Base-by-base conservation (phyloP, 35 echinoderm and acorn worm species). In the Ophiothrix spiculata region DNA sequence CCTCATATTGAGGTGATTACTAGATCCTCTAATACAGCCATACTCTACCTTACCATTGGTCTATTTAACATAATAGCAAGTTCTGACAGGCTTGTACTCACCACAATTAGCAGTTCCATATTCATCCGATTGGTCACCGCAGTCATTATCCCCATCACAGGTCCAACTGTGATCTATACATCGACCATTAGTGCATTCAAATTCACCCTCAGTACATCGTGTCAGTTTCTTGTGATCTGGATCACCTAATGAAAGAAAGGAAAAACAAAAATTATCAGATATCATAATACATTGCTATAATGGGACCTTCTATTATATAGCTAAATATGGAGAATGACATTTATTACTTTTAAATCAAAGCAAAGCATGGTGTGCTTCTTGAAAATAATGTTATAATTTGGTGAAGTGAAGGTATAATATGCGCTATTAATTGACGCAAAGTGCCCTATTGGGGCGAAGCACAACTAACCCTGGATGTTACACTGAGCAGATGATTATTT, bases 141-240 rank as follows among this genome's bases (percentile, higher is more conserved):
- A 97, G 45, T 97, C 90, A 75, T 97, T 89, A n/a, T 92, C 94
- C 13, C 87, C 83, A 75, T 97, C 94, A 69, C 94, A 97, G 11
- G 34, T 35, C 90, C 90, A 97, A 31, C 60, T 84, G 16, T 23
- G 34, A 32, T 86, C 79, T 11, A 97, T 89, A 60, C 94, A 97
- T 0, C 90, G 86, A 35, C 95, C 95, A 78, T 94, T 86, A 0
- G 19, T 79, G 36, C 92, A 94, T 64, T 86, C 56, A 81, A 90
- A 94, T 39, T 90, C 56, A 40, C 39, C 32, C 15, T 75, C 0
- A 13, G 19, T 35, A 83, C 92, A 94, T 32, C 33, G 38, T 38
- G 29, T 40, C 21, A 75, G 76, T 11, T 39, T 64, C 0, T 41
- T 32, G 56, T 90, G 84, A n/a, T 46, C 33, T 16, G 40, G 76